Evolutionary conservation across 2,113 vertebrate genomes (phyloP).

Genomic region (Crotalus tigris): DNA sequence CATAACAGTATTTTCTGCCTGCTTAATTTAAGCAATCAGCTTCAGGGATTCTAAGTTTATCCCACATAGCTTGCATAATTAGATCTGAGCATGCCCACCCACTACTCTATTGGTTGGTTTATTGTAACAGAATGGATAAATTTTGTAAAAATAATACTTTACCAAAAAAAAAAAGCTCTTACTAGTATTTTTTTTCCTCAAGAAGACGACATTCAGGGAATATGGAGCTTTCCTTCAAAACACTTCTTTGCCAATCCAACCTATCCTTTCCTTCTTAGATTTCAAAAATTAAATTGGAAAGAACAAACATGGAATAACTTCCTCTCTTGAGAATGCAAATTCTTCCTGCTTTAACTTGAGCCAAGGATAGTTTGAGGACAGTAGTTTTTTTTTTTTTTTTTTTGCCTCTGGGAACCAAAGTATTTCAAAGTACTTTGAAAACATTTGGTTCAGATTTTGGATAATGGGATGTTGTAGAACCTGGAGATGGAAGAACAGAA

Average conservation of each 20-base stretch:
- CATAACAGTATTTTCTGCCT: background rate
- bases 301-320: background rate
- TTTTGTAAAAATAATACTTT: background rate
- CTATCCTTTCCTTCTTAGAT: background rate
- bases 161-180: background rate
- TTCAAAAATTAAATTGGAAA: background rate
- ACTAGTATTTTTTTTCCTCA: background rate
- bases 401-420: background rate
- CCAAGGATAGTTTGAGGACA: slow-evolving; percentile 5
- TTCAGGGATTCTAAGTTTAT: background rate
- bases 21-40: background rate
- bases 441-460: slow-evolving; percentile 3
- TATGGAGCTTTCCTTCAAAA: background rate
- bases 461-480: background rate
- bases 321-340: background rate
- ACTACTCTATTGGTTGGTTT: background rate
- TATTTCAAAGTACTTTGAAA: background rate
- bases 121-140: background rate
- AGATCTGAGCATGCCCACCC: background rate
- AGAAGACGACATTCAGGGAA: background rate
- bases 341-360: background rate
- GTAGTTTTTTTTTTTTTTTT: background rate
- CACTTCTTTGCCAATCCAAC: background rate
- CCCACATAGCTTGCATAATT: background rate
- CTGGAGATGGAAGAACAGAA: background rate